Percentiles rank a stretch among this genome's conserved stretches.
Evolutionary conservation across 2,113 vertebrate genomes (phyloP).

Genomic region (Theropithecus gelada): DNA sequence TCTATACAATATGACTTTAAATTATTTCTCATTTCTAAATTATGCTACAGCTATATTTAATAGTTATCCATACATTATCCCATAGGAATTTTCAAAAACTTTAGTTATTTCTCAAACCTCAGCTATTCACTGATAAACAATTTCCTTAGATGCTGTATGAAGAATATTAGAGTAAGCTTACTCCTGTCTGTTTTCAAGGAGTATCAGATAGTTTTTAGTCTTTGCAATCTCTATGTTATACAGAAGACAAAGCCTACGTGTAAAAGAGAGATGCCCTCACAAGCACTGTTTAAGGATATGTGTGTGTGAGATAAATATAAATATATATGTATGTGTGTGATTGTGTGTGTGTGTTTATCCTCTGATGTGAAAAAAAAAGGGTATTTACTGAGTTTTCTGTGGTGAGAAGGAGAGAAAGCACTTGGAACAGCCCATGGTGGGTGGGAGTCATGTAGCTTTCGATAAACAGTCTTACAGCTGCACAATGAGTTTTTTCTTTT

Average conservation of each 20-base stretch:
- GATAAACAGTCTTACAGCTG: neutral
- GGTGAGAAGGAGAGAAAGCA: neutral
- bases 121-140: neutral
- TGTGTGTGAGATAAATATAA: neutral
- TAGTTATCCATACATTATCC: neutral
- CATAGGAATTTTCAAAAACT: neutral
- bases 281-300: neutral
- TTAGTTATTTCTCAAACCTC: neutral
- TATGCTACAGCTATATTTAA: neutral
- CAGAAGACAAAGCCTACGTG: neutral
- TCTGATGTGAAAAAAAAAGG: neutral
- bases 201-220: neutral
- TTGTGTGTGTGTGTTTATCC: neutral
- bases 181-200: neutral
- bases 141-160: neutral
- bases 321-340: neutral
- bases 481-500: neutral
- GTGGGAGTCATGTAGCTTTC: neutral
- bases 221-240: neutral
- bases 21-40: constrained; percentile 43
- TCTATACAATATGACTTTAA: neutral
- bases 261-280: neutral
- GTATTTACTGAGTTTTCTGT: neutral
- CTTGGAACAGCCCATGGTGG: neutral
- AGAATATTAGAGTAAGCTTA: neutral